Evolutionary conservation across 2,113 vertebrate species (phyloP), one percentile per base, ranked within the genome.

Genomic region (Carettochelys insculpta): DNA sequence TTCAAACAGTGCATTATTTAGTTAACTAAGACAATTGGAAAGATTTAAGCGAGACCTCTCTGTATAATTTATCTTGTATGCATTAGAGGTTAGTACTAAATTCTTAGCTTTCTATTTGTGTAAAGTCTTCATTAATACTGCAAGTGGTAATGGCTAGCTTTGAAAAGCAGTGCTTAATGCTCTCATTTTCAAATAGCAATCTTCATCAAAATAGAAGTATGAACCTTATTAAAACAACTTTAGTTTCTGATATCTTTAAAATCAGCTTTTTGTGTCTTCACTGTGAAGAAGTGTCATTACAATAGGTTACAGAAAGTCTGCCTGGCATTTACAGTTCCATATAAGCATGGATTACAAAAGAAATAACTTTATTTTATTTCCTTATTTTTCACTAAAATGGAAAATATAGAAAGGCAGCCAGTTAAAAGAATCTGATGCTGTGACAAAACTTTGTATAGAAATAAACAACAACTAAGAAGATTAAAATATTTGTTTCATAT

Each of bases 101-200:
- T 24, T 31, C 86, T 87, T 68, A 84, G 31, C 83, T 85, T 87
- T 81, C 73, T 86, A 65, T 88, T 81, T 82, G 80, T 85, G n/a
- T 53, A 0, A 71, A 3, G 25, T 38, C 22, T 94, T 54, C 52
- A 11, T 71, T 79, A 24, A 54, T 90, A 48, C 41, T 90, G 47
- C 85, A 94, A 71, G 11, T 54, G 11, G 4, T 52, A 54, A 58
- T 10, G 22, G 3, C 8, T 61, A 47, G 16, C 79, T 86, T 53
- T 51, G 79, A 52, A n/a, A 90, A 56, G 17, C 5, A 2, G 38
- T 87, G 34, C 12, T 87, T 45, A 48, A 45, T 82, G 22, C n/a
- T 38, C 22, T 83, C 53, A 4, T 79, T 94, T 89, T 89, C 54
- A 52, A 20, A 48, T 48, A 54, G 8, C 48, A 3, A 43, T 80